Base-by-base conservation (phyloP, 53 echinoderm and acorn worm genomes). In the Paelopatides confundens region DNA sequence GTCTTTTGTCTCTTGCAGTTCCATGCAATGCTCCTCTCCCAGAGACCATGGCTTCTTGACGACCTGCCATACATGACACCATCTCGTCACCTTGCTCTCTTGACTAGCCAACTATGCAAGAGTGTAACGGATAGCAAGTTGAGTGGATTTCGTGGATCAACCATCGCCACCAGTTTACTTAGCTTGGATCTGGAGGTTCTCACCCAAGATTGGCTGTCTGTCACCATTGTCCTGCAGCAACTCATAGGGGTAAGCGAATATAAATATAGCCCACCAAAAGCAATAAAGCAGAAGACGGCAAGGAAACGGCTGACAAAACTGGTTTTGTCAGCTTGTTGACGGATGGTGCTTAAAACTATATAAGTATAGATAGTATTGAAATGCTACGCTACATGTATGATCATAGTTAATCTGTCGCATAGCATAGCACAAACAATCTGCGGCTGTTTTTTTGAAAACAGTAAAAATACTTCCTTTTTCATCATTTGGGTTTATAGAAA, bases 161-260 rank as follows among this genome's bases (percentile, higher is more conserved):
- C 88, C 12, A 85, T 99, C 58, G 99, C 99, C 2, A 81, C 95
- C 76, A 91, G 92, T 85, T 77, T 99, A 89, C 88, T 99, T 31
- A 99, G 99, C 51, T 81, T 98, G 82, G 99, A 99, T 74, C 88
- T 99, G 82, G 95, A 94, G 85, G 92, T 91, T 35, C 88, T 99
- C 37, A 90, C 94, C 12, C 87, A 85, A 52, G 95, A 95, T 63
- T 99, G 99, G 99, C 76, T 99, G 69, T 66, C 93, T 24, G 86
- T 99, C 39, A 92, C 94, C 37, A 88, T 94, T 39, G 94, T 94
- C 90, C 69, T 99, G 86, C 96, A 96, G 58, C 89, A 93, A 35
- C 85, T 94, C 70, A 90, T 96, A 84, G 86, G 91, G 91, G 96
- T 96, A 89, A 87, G 93, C 87, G 58, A 21, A 58, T 10, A n/a